Evolutionary conservation across 2,888 invertebrate genomes (phyloP), one percentile per base, ranked within the genome.

Genomic region (Heliconius sara): DNA sequence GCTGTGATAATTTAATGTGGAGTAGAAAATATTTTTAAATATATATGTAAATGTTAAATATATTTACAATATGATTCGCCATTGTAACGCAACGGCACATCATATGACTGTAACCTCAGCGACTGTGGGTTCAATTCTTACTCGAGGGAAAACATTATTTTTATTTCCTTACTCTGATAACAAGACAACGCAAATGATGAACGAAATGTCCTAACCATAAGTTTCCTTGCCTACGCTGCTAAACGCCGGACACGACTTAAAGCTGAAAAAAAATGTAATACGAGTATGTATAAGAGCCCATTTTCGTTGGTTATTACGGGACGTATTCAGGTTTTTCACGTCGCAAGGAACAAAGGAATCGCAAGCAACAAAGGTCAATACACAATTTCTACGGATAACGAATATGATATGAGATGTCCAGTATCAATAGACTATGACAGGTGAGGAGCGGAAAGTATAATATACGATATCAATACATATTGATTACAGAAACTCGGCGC

Each of bases 401-500:
- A 65, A 75, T 66, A 75, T 27, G 47, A 75, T 75, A 74, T 70
- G 74, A 63, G 65, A 65, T 60, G 63, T 25, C 27, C 43, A 73
- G 66, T 63, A 78, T 78, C 73, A 79, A 79, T 75, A 70, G 68
- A 75, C 65, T 65, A 66, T 70, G 72, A 72, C 66, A 39, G 67
- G 81, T 78, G 73, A 80, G 82, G 79, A 75, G 82, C 80, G 80
- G 79, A 81, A 78, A 80, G 79, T 80, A 80, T 82, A 79, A 34
- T 22, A 70, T 79, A 66, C 43, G 70, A 30, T 63, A 81, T 78
- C 70, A 77, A 81, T 80, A 75, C 74, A 63, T 79, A 80, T 82
- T 76, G 72, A 60, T 82, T 83, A 82, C 82, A 39, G 81, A 76
- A 83, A 80, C 80, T 68, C 47, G 19, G 79, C 75, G 70, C 81